Conservation (phyloP, 2,113 vertebrate genomes). For the Corvus hawaiiensis region DNA sequence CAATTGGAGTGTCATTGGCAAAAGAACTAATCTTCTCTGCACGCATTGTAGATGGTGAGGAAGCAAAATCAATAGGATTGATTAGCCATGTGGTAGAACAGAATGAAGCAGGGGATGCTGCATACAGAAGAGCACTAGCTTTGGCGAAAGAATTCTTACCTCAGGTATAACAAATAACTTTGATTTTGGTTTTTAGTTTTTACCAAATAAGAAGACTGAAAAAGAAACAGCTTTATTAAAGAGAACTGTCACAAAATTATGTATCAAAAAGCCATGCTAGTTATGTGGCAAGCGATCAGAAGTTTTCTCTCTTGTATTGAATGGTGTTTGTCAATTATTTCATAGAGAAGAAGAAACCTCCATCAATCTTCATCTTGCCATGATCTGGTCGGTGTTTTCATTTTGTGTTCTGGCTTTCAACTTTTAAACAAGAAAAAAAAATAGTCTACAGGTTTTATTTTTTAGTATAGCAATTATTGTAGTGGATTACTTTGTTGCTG, state of each 20-base stretch:
- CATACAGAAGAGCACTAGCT: conserved; percentile 87
- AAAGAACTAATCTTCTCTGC: conserved; percentile 97
- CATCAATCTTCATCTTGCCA: neutral
- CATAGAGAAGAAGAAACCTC: neutral
- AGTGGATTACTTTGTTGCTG: neutral
- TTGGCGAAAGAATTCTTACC: conserved; percentile 90
- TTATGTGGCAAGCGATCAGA: neutral
- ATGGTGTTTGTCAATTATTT: neutral
- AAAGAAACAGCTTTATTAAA: neutral
- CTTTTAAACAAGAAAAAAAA: neutral
- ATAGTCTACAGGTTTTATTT: neutral
- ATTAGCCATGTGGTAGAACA: conserved; percentile 90
- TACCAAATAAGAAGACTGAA: neutral
- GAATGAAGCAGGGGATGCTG: conserved; percentile 88
- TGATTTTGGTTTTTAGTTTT: neutral
- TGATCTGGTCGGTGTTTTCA: neutral
- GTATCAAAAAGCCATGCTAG: neutral
- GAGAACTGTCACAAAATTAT: neutral
- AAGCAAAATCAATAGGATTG: conserved; percentile 85
- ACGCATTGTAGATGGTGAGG: conserved; percentile 82
- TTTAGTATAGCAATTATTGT: neutral
- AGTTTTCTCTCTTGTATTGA: neutral
- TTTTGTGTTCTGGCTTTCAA: neutral
- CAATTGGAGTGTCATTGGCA: conserved; percentile 84
- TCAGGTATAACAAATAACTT: conserved; percentile 77